Evolutionary conservation across 2,888 invertebrate species (phyloP), one percentile per base, ranked within the genome.

Genomic region (Thalpophila matura): DNA sequence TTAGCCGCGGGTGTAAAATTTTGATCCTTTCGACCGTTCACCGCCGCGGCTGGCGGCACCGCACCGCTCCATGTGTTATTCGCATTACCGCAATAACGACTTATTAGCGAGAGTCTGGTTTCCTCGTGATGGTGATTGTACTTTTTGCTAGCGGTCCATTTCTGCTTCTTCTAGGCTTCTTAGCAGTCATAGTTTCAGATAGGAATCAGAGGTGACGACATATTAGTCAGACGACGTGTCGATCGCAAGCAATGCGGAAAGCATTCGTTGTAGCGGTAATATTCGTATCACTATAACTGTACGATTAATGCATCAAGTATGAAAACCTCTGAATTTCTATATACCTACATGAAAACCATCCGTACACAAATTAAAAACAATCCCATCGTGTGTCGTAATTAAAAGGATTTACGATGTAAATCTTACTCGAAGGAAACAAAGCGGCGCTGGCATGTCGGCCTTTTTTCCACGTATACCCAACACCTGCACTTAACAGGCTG

Each of bases 401-500:
- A 78, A 70, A 72, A 66, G 51, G 70, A 77, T 79, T 80, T 77
- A 66, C 64, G 77, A 77, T 78, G 73, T 74, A 80, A 83, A 82
- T 82, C 61, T 59, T 69, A 54, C 59, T 70, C 55, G 65, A 67
- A 73, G 73, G 67, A 77, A 82, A 76, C 79, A 82, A 74, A 81
- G 75, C 63, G 40, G 16, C n/a, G n/a, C n/a, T 26, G 49, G 66
- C 51, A 46, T 50, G 65, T 29, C 66, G 49, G 46, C 45, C 65
- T 57, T 74, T 77, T 79, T 80, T 74, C 72, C 74, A 78, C 80
- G 77, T 74, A 79, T 74, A 77, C 74, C 70, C 82, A 79, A 80
- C 93, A 91, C 88, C 91, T 92, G 92, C 87, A 86, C 71, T 85
- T 85, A 91, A 92, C 90, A 89, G 89, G 84, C 83, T 46, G 65